Base-by-base conservation (phyloP, 2,888 invertebrate genomes). In the Ryuthela nishihirai region DNA sequence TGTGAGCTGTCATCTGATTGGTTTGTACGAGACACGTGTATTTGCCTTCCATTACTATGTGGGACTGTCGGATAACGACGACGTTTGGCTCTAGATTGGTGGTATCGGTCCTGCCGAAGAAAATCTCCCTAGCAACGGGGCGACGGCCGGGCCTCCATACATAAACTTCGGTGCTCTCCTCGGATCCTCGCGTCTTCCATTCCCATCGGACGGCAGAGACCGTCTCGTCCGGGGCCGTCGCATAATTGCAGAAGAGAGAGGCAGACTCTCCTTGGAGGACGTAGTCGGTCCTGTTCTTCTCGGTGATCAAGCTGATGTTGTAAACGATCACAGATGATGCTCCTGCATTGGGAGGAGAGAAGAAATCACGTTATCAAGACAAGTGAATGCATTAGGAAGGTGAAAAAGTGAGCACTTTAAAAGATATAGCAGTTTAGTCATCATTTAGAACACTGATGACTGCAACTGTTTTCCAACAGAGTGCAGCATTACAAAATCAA, bases 11-110 rank as follows among this genome's bases (percentile, higher is more conserved):
- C 40, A 48, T 53, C 18, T 59, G 52, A 39, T 59, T 59, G 6
- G 59, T 59, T 38, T 59, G 59, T n/a, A 59, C 59, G n/a, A 59
- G n/a, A 15, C 59, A 59, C 9, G 50, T 40, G 29, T 59, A 59
- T 25, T 53, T 53, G 6, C 59, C 59, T 34, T 53, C 59, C 59
- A 59, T 53, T 15, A 53, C 59, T 53, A 59, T 59, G 20, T 53
- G 53, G 12, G 59, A 52, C 10, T 47, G 35, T 23, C 53, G 18
- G 10, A 59, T 59, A 29, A 53, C 24, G 34, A 59, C 50, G 29
- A 59, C 47, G 15, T 43, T 40, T 3, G 59, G 59, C n/a, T 59
- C 59, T 2, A 50, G 43, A 32, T 59, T 59, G 43, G 59, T 43
- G 38, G 53, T 25, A 12, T 59, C 59, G 2, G 59, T 59, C 6